Percentiles rank a stretch among this genome's conserved stretches.
These are phyloP conservation scores for Amiota communis DNA, from an alignment of 2,888 invertebrate genomes.

Conservation along the genomic window DNA sequence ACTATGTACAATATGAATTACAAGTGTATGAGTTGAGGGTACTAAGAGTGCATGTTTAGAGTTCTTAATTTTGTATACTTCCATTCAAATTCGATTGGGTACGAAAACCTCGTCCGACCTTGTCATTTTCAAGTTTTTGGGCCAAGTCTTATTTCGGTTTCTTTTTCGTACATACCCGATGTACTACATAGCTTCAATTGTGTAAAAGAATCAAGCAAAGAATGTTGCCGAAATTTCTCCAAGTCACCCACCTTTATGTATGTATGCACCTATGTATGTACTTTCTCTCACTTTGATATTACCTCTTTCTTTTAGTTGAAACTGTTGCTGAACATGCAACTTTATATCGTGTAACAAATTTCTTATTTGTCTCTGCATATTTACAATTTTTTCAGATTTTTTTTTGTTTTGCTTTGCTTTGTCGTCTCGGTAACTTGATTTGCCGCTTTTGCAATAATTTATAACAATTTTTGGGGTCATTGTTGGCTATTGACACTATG, in stretches of 20 bases:
- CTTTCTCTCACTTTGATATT: background rate
- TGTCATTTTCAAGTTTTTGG: too few species aligned
- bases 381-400: background rate
- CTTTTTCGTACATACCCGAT: too few species aligned
- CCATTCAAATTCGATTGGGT: too few species aligned
- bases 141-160: too few species aligned
- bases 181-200: background rate
- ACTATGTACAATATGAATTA: too few species aligned
- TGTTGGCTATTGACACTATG: conserved; percentile 24
- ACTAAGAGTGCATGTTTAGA: too few species aligned
- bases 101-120: too few species aligned
- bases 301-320: background rate
- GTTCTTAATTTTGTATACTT: too few species aligned
- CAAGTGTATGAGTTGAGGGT: too few species aligned
- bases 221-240: background rate
- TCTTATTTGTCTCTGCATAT: background rate
- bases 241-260: background rate
- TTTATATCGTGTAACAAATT: background rate
- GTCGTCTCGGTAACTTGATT: background rate
- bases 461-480: conserved; percentile 19
- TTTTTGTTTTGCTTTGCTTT: background rate
- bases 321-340: conserved; percentile 14
- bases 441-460: conserved; percentile 20
- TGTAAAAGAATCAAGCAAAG: background rate
- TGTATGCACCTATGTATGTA: background rate